These are phyloP conservation scores for Dendrophyllia cribrosa DNA, from an alignment of 64 coral and sea anemone genomes.

Conservation along the genomic window DNA sequence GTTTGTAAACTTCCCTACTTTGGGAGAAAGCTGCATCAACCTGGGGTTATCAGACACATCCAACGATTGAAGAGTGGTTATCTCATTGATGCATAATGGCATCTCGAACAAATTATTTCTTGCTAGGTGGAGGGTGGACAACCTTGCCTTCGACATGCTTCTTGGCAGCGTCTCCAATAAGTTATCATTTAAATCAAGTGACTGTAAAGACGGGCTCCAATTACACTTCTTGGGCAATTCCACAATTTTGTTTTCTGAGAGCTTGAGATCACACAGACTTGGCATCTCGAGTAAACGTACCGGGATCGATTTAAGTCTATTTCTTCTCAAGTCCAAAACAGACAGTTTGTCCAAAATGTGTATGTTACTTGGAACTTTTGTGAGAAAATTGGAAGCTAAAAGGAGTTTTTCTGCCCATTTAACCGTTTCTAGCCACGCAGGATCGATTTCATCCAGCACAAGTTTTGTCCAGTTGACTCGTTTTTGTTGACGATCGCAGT, in stretches of 20 bases:
- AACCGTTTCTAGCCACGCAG: conserved; percentile 69
- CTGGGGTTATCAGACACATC: conserved; percentile 88
- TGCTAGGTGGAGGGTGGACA: conserved; percentile 71
- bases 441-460: conserved; percentile 74
- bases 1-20: conserved; percentile 90
- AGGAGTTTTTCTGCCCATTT: conserved; percentile 76
- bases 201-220: conserved; percentile 75
- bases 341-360: conserved; percentile 75
- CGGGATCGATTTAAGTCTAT: conserved; percentile 76
- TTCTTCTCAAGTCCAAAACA: conserved; percentile 79
- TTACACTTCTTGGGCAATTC: conserved; percentile 78
- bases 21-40: conserved; percentile 66
- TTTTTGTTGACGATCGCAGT: conserved; percentile 53
- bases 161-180: conserved; percentile 63
- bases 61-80: conserved; percentile 64
- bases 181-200: conserved; percentile 84
- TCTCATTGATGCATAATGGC: conserved; percentile 74
- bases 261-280: conserved; percentile 68
- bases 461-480: conserved; percentile 84
- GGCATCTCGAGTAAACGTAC: conserved; percentile 71
- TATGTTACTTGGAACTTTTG: conserved; percentile 66
- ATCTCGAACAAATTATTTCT: conserved; percentile 91
- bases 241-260: conserved; percentile 78
- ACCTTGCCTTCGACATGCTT: conserved; percentile 68
- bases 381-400: conserved; percentile 76